Conservation (phyloP, 1,140 invertebrate species). For the Trypoxylus dichotomus region DNA sequence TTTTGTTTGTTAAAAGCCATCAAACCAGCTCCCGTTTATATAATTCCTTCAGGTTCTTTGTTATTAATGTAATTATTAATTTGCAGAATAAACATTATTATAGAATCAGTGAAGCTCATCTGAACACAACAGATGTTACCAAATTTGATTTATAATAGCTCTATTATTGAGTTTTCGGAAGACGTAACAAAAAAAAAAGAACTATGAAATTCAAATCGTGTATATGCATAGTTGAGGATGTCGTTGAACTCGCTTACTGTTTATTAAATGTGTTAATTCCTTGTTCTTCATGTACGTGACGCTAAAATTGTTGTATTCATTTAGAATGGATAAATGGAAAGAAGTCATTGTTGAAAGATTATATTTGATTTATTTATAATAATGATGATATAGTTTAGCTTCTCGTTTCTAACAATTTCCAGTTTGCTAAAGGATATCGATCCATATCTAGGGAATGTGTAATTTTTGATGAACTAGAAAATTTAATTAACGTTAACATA, state of each 20-base stretch:
- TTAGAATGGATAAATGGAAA: not conserved
- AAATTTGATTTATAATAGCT: not conserved
- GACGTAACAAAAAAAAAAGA: not conserved
- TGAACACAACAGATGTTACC: not conserved
- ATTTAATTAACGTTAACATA: not conserved
- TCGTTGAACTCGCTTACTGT: not conserved
- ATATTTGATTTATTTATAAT: not conserved
- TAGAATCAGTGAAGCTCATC: not conserved
- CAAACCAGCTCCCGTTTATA: no score
- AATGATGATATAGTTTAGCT: not conserved
- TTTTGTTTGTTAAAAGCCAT: not conserved
- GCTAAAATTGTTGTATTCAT: not conserved
- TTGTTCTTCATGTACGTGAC: not conserved
- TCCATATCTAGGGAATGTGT: not conserved
- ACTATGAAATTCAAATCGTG: not conserved
- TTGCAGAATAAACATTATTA: not conserved
- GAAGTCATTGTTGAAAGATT: not conserved
- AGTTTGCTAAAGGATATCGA: no score
- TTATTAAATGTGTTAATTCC: not conserved
- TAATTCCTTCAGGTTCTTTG: no score
- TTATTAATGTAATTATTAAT: no score
- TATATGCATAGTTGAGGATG: no score
- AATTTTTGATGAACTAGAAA: not conserved
- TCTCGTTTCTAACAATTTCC: not conserved
- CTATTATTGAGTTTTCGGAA: slow-evolving; percentile 13